Base-by-base conservation (phyloP, 2,113 vertebrate species). In the Tachysurus fulvidraco region DNA sequence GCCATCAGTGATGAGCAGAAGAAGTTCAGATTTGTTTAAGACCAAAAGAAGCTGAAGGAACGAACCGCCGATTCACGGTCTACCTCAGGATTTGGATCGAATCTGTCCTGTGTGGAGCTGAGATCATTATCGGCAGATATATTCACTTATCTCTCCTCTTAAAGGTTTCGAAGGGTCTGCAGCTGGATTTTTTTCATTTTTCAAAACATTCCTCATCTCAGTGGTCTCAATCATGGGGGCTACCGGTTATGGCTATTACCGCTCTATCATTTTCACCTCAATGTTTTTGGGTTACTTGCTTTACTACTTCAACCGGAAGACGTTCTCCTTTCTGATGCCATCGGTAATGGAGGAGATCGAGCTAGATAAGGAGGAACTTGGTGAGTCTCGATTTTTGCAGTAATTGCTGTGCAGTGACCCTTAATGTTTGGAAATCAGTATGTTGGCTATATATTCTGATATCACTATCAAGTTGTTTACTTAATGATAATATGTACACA, bases 301-400 rank as follows among this genome's bases (percentile, higher is more conserved):
- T 2, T 99, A 99, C 91, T 98, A 98, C 93, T 99, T 98, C 91
- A 99, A 98, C 93, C 96, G 98, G 83, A 99, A 99, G 93, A 99
- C 98, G 12, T 99, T 99, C 93, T 97, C 98, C 25, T 99, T 99
- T 69, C 96, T 99, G 81, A 98, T 99, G 98, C 97, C 98, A 0
- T 95, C 97, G 0, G 89, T 99, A 86, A 97, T 99, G 96, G 95
- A 96, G 80, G 98, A 99, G 90, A 96, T 99, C 54, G 59, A 94
- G 6, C 93, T 99, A 88, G 98, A 97, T 91, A 99, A 98, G 92
- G 98, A 99, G 86, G 98, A 98, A 50, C 89, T 99, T 89, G 98
- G 98, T 99, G 91, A 97, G 96, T 86, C 74, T 16, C 1, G 23
- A 10, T 54, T 46, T 5, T 41, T 59, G 46, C 44, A 30, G 28